Base-by-base conservation (phyloP, 2,888 invertebrate species). In the Lottia gigantea region DNA sequence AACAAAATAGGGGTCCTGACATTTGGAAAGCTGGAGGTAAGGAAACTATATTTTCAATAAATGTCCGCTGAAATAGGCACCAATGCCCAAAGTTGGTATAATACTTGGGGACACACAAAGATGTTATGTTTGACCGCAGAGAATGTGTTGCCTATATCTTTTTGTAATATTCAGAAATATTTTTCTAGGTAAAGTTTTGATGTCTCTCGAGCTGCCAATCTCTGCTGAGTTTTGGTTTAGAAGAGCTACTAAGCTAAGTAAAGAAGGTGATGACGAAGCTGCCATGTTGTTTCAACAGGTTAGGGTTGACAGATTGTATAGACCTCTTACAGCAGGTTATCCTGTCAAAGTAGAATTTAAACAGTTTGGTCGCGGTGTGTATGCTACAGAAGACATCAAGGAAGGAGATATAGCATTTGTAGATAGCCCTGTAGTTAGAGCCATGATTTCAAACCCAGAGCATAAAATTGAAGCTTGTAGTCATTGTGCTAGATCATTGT, bases 391-490 rank as follows among this genome's bases (percentile, higher is more conserved):
- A 80, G 86, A 90, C 26, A 93, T 93, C 81, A 68, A 75, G 31
- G 75, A 91, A 78, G 95, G 93, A 0, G 94, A 95, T 80, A 90
- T 93, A 19, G 94, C 97, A 75, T 92, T 97, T 79, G 93, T 94
- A 87, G 98, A 98, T 88, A 92, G 92, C 72, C 97, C 98, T 0
- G 89, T 97, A 68, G 93, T 96, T 31, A 94, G 94, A 16, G 94
- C 94, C 80, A 97, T 97, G 88, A 96, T 95, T 88, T 92, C 85
- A 7, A 19, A 23, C 23, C 73, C 75, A 46, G 78, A 76, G 15
- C 96, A 96, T 95, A 96, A 97, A 88, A 91, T 92, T 19, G 92
- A 76, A 23, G 95, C 95, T 0, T 98, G 97, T 88, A 94, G 95
- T 85, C 93, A 94, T 88, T 98, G 97, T 86, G 92, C 97, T 91